These are phyloP conservation scores for Odocoileus hemionus DNA, from an alignment of 2,113 vertebrate genomes.

Conservation along the genomic window DNA sequence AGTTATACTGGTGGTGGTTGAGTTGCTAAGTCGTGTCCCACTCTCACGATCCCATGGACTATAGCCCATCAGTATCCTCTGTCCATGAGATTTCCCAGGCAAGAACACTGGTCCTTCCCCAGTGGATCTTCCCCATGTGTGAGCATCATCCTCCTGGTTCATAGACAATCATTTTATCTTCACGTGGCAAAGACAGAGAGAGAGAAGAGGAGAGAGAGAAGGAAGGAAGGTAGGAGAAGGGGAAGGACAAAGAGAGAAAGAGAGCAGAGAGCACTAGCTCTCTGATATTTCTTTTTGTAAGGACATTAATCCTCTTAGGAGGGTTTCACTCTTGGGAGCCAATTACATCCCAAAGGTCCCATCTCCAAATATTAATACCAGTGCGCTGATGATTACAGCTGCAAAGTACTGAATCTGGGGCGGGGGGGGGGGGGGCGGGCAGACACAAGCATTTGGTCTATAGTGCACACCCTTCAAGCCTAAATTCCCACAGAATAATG, in stretches of 20 bases:
- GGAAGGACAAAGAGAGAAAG: no score
- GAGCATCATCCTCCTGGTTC: background rate
- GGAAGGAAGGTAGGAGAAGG: background rate
- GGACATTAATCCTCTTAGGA: background rate
- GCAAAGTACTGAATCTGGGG: background rate
- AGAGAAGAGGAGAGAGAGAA: background rate
- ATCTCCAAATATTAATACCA: background rate
- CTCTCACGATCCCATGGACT: rapidly evolving
- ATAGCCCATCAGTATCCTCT: background rate
- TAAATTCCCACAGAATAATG: no score
- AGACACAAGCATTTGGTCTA: background rate
- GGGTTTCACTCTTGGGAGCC: background rate
- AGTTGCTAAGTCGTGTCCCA: background rate
- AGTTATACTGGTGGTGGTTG: background rate
- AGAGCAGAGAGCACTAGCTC: background rate
- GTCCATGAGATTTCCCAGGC: background rate
- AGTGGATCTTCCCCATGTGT: background rate
- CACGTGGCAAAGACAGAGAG: background rate
- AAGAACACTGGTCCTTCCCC: background rate
- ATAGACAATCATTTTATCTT: background rate
- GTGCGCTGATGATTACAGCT: background rate
- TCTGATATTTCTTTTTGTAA: background rate
- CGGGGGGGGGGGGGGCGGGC: background rate
- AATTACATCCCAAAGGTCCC: background rate
- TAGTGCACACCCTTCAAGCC: background rate